Evolutionary conservation across 2,797 vertebrate genomes (phyloP).

Genomic region (Lemur catta): DNA sequence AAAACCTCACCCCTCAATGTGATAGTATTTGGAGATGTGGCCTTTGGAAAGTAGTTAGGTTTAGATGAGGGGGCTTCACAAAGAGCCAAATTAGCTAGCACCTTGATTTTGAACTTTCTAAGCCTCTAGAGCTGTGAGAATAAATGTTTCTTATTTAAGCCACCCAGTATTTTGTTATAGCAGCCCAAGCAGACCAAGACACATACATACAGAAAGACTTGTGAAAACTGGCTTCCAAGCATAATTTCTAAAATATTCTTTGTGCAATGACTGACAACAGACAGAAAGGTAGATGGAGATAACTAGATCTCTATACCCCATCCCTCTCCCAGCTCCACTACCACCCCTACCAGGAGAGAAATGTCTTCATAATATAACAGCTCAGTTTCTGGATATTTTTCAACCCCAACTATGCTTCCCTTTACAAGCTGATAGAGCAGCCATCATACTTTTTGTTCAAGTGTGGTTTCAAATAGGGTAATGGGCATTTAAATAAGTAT

Average conservation of each 20-base stretch:
- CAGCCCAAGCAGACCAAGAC: neutral
- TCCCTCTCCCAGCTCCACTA: too few relatives aligned
- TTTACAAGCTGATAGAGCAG: neutral
- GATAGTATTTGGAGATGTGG: too few relatives aligned
- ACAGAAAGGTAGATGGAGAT: neutral
- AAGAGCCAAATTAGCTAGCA: neutral
- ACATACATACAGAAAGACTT: neutral
- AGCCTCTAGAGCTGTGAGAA: neutral
- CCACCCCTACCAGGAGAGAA: neutral
- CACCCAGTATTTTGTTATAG: neutral
- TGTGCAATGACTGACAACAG: neutral
- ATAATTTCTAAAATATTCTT: neutral
- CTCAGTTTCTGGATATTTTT: neutral
- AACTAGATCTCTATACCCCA: too few relatives aligned
- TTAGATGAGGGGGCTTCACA: neutral
- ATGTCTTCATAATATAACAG: neutral
- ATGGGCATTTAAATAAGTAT: neutral
- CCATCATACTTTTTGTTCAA: neutral
- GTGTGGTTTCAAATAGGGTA: neutral
- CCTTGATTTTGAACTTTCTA: neutral
- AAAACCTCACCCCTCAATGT: neutral
- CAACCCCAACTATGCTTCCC: neutral
- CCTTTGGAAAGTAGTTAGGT: neutral
- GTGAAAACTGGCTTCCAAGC: neutral
- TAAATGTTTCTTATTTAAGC: neutral